Percentiles rank a stretch among this genome's conserved stretches.
phyloP scores from a whole-genome alignment of 2,888 invertebrate genomes.

The Acleris literana region DNA sequence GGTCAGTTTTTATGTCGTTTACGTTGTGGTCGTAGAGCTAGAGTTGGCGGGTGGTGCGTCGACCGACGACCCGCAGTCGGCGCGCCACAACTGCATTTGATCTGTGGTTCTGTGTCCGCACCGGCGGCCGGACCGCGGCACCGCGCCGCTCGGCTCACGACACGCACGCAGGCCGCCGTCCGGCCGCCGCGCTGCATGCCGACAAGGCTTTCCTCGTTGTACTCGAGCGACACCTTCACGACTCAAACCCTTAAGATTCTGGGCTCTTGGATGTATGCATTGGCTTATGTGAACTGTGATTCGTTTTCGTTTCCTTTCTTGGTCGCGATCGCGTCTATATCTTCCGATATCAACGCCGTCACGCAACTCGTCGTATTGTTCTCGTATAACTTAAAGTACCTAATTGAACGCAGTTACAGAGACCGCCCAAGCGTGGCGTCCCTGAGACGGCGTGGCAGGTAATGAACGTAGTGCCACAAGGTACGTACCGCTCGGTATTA shows the following conservation, averaged over 20 bases:
- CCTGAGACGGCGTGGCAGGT: constrained; percentile 46
- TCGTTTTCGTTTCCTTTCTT: constrained; percentile 84
- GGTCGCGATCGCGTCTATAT: constrained; percentile 79
- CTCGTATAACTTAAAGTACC: constrained; percentile 40
- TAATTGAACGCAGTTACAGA: constrained; percentile 53
- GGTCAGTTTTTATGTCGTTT: constrained; percentile 73
- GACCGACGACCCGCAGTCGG: constrained; percentile 53
- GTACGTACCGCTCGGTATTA: constrained; percentile 51
- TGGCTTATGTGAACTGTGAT: constrained; percentile 84
- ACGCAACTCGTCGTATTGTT: constrained; percentile 34
- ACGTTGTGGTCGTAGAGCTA: constrained; percentile 81
- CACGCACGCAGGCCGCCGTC: constrained; percentile 53
- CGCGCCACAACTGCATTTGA: constrained; percentile 81
- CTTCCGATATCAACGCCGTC: constrained; percentile 55
- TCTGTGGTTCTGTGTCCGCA: constrained; percentile 82
- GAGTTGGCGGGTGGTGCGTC: constrained; percentile 77
- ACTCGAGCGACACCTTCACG: constrained; percentile 74
- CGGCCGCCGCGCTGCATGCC: constrained; percentile 79
- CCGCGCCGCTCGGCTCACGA: constrained; percentile 39
- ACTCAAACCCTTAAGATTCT: constrained; percentile 83
- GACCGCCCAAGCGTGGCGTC: constrained; percentile 41
- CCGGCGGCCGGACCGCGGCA: constrained; percentile 59
- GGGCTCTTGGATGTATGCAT: constrained; percentile 84
- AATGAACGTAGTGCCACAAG: constrained; percentile 47
- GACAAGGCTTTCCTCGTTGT: constrained; percentile 81